Base-by-base conservation (phyloP, 2,888 invertebrate species). In the Ceriagrion tenellum region DNA sequence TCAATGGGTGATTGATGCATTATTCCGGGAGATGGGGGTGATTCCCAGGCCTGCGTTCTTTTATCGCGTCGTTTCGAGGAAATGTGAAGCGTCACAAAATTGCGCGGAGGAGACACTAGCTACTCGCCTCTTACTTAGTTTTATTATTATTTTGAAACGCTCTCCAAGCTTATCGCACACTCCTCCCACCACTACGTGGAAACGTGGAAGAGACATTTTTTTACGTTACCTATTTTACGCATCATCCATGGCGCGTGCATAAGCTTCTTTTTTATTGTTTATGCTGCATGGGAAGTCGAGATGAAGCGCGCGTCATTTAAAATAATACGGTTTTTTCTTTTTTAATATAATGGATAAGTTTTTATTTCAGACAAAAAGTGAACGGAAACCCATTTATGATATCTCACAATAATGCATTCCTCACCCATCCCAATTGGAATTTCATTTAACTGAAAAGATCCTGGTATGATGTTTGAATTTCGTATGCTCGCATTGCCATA, bases 1-100 rank as follows among this genome's bases (percentile, higher is more conserved):
- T 81, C 81, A 81, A 81, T 81, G 81, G 81, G 81, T 81, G 81
- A 81, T 81, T 81, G 81, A 81, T 81, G 81, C 81, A 81, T 81
- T 18, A 81, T 81, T 81, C 35, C 16, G 81, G 81, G 81, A 81
- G 81, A 81, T 81, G 81, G 81, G 47, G 35, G 81, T n/a, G 81
- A 81, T 81, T 35, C 81, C 13, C 35, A 35, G 47, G 81, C 81
- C 16, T 81, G 81, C 81, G 30, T 30, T 81, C 81, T 35, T 81
- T 81, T 35, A 81, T 81, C 81, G 81, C 81, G 81, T 81, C 81
- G 81, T 81, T 81, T 26, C 35, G 13, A 18, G 35, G 35, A 81
- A 35, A 81, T 81, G 35, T 81, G 81, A 81, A 81, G 81, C 81
- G 35, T 81, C 30, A 81, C 81, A 35, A 81, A 81, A 81, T 30